phyloP scores from a whole-genome alignment of 2,797 vertebrate genomes.

The Trichosurus vulpecula region DNA sequence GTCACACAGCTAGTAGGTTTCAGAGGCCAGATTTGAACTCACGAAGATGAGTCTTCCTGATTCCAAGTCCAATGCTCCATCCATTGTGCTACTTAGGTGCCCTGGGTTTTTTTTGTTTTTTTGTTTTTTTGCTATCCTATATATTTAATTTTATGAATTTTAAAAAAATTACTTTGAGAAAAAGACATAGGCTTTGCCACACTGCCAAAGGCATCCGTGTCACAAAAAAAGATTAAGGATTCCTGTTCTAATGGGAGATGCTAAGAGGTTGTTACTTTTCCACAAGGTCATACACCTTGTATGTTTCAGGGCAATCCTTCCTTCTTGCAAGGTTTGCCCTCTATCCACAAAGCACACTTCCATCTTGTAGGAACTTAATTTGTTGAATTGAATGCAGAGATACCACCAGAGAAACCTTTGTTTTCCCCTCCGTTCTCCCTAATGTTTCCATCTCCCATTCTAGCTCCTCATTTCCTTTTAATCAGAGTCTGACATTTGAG shows the following conservation, averaged over 20 bases:
- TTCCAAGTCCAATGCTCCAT: too few species aligned
- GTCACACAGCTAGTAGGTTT: neutral
- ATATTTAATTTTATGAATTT: neutral
- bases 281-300: neutral
- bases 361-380: neutral
- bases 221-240: neutral
- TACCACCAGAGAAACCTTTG: neutral
- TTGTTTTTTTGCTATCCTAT: neutral
- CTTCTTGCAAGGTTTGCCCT: neutral
- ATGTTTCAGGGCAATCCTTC: neutral
- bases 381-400: neutral
- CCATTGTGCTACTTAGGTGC: neutral
- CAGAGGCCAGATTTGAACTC: neutral
- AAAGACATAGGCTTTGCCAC: neutral
- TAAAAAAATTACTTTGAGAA: neutral
- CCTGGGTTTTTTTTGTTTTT: too few species aligned
- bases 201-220: neutral
- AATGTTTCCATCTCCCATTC: neutral
- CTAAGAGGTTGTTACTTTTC: neutral
- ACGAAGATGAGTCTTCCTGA: neutral
- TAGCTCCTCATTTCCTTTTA: neutral
- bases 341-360: neutral
- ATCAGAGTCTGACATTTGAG: neutral
- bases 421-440: neutral
- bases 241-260: neutral